These are phyloP conservation scores for Euplagia quadripunctaria DNA, from an alignment of 2,888 invertebrate genomes.

Conservation along the genomic window DNA sequence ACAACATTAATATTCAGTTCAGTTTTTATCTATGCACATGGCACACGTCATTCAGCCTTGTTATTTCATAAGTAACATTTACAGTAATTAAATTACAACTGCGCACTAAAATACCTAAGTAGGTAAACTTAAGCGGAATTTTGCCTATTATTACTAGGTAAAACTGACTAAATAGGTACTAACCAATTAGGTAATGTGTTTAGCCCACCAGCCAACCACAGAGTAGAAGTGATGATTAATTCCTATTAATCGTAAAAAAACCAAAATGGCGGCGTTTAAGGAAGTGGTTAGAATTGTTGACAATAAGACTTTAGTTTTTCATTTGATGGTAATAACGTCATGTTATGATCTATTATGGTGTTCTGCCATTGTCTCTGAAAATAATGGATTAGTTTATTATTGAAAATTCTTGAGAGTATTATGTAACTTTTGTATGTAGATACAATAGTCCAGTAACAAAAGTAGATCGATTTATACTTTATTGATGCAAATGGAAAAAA, in stretches of 20 bases:
- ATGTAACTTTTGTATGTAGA: slow-evolving; percentile 13
- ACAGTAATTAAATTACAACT: slow-evolving; percentile 24
- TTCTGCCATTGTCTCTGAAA: slow-evolving; percentile 41
- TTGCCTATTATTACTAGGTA: slow-evolving; percentile 50
- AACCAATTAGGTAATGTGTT: slow-evolving; percentile 48
- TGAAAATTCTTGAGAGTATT: slow-evolving; percentile 20
- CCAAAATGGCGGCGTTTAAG: slow-evolving; percentile 54
- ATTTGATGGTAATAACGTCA: slow-evolving; percentile 42
- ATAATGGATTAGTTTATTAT: slow-evolving; percentile 47
- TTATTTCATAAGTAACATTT: slow-evolving; percentile 28
- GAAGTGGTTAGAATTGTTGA: slow-evolving; percentile 40
- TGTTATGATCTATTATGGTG: slow-evolving; percentile 37
- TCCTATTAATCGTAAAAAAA: slow-evolving; percentile 35
- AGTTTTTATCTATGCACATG: slow-evolving; percentile 18
- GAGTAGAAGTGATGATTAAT: slow-evolving; percentile 50
- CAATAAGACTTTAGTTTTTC: slow-evolving; percentile 49
- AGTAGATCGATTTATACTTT: slow-evolving; percentile 3
- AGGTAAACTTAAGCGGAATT: slow-evolving; percentile 33
- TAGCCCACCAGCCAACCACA: slow-evolving; percentile 47
- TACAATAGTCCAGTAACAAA: slow-evolving; percentile 15
- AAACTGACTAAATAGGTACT: slow-evolving; percentile 38
- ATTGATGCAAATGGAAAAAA: slow-evolving; percentile 8
- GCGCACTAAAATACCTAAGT: slow-evolving; percentile 27
- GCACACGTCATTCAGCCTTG: slow-evolving; percentile 25
- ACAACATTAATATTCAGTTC: slow-evolving; percentile 3